These are phyloP conservation scores for Drosophila lacicola DNA, from an alignment of 2,888 invertebrate genomes.

Conservation along the genomic window DNA sequence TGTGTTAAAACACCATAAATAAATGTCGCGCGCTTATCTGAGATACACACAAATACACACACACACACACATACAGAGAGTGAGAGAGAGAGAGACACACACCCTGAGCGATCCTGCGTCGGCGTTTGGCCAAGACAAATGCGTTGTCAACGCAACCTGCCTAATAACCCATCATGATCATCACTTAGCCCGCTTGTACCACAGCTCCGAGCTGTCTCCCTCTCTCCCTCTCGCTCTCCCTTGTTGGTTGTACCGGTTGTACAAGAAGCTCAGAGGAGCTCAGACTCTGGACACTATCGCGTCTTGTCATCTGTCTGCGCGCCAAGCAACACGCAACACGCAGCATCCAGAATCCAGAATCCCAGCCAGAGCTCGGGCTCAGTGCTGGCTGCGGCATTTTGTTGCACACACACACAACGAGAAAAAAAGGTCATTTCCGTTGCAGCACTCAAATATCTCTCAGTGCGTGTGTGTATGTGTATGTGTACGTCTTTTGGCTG, in stretches of 20 bases:
- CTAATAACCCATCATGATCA: constrained; percentile 81
- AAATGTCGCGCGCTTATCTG: constrained; percentile 75
- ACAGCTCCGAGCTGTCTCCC: neutral
- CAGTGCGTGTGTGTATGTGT: constrained; percentile 7
- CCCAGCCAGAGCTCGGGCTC: constrained; percentile 10
- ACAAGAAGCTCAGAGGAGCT: constrained; percentile 58
- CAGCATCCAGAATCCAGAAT: constrained; percentile 21
- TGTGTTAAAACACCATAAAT: constrained; percentile 78
- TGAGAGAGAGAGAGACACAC: neutral
- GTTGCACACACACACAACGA: constrained; percentile 47
- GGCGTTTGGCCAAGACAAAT: constrained; percentile 75
- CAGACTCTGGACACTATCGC: constrained; percentile 72
- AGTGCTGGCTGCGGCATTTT: constrained; percentile 64
- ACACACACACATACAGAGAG: neutral
- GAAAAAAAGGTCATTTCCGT: constrained; percentile 77
- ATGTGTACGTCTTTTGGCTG: constrained; percentile 48
- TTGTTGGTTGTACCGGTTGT: constrained; percentile 14
- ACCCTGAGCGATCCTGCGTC: constrained; percentile 63
- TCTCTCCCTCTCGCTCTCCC: constrained; percentile 5
- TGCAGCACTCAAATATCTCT: constrained; percentile 46
- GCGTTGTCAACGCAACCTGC: constrained; percentile 79
- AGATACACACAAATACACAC: constrained; percentile 34
- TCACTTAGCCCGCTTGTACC: constrained; percentile 65
- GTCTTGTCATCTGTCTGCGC: constrained; percentile 76
- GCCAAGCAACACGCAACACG: constrained; percentile 70